phyloP scores from a whole-genome alignment of 1,140 invertebrate species.

The Camponotus floridanus region DNA sequence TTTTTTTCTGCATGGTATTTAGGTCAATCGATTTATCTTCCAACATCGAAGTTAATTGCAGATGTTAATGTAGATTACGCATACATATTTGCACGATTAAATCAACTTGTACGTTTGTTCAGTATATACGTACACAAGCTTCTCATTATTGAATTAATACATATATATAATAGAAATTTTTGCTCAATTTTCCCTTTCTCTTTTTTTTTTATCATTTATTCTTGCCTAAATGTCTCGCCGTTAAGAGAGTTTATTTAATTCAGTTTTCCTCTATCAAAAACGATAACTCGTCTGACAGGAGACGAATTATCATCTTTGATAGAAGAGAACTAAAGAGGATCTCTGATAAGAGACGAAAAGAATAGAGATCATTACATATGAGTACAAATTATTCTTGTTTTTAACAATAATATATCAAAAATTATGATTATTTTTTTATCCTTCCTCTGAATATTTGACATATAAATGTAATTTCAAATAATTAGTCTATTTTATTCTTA shows the following conservation, averaged over 20 bases:
- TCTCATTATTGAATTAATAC: neutral
- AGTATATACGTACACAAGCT: slow-evolving; percentile 23
- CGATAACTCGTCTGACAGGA: slow-evolving; percentile 10
- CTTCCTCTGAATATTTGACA: neutral
- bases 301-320: no score
- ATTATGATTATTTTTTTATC: neutral
- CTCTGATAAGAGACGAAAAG: neutral
- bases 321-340: no score
- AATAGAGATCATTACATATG: neutral
- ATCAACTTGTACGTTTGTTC: slow-evolving; percentile 28
- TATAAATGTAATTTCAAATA: neutral
- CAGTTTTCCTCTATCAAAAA: slow-evolving; percentile 9
- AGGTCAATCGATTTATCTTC: slow-evolving; percentile 76
- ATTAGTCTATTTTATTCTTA: neutral
- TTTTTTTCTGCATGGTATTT: slow-evolving; percentile 68
- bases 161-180: slow-evolving; percentile 52
- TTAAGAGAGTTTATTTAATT: slow-evolving; percentile 27
- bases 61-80: slow-evolving; percentile 79
- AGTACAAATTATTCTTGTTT: neutral
- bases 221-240: neutral
- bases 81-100: slow-evolving; percentile 34
- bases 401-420: neutral
- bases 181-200: slow-evolving; percentile 1
- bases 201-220: neutral
- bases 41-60: slow-evolving; percentile 80